Conservation (phyloP, 1,140 invertebrate genomes). For the Paralvinella palmiformis region DNA sequence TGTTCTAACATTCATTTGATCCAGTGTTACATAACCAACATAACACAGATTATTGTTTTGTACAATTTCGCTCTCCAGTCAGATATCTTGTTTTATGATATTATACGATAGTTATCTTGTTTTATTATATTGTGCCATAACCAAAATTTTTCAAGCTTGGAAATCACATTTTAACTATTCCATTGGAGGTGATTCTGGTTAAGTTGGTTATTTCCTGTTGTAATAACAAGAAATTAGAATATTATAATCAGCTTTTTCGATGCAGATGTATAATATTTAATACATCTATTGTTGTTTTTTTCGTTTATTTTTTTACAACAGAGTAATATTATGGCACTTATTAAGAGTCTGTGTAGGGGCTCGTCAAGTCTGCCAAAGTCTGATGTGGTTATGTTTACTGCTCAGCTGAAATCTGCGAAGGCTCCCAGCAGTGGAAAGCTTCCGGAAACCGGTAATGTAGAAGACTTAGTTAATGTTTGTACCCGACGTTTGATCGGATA, state of each 20-base stretch:
- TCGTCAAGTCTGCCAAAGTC: slow-evolving; percentile 34
- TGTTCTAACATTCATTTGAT: too few relatives aligned
- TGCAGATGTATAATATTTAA: background rate
- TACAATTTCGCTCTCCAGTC: too few relatives aligned
- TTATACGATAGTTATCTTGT: too few relatives aligned
- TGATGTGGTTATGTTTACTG: slow-evolving; percentile 58
- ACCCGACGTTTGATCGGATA: too few relatives aligned
- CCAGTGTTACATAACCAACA: too few relatives aligned
- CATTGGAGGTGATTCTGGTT: background rate
- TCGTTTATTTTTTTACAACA: slow-evolving; percentile 15
- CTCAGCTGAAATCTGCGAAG: slow-evolving; percentile 64
- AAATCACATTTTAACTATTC: too few relatives aligned
- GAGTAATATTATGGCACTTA: slow-evolving; percentile 48
- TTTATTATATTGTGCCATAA: too few relatives aligned
- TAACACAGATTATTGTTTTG: too few relatives aligned
- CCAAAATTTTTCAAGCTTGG: too few relatives aligned
- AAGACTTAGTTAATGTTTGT: too few relatives aligned
- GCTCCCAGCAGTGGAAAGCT: slow-evolving; percentile 49
- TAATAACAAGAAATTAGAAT: slow-evolving; percentile 46
- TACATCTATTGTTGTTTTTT: background rate
- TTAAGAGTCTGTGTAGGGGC: slow-evolving; percentile 44
- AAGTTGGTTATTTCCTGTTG: slow-evolving; percentile 8
- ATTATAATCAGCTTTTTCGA: background rate
- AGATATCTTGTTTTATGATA: too few relatives aligned
- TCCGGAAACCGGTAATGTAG: background rate